Evolutionary conservation across 2,797 vertebrate genomes (phyloP), one percentile per base, ranked within the genome.

Genomic region (Galagoides demidoff): DNA sequence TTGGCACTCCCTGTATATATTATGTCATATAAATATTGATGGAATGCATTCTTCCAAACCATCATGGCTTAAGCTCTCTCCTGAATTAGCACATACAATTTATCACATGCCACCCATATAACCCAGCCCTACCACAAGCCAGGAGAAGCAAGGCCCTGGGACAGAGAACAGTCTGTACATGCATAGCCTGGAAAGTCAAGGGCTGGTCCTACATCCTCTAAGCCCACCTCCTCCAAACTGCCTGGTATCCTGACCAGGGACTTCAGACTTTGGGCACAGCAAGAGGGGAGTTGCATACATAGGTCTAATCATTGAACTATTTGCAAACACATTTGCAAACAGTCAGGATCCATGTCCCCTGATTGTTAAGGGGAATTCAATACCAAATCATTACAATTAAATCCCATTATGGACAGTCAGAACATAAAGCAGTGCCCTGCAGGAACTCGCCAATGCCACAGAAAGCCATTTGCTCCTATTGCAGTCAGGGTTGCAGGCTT

Each of bases 341-440:
- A 79, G 95, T 92, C 96, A 90, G 92, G 57, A 93, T 96, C 90
- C 92, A 82, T 97, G 92, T 29, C 70, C 85, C 45, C 45, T 70
- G 94, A 93, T 77, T 83, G 95, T 94, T 96, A 96, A 96, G 87
- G 87, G 68, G 84, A 96, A 95, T 94, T 93, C 97, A 88, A 97
- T 97, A 97, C 71, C 20, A 55, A 74, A 96, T 97, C 96, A 92
- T 96, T 96, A 94, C 90, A 92, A 90, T 96, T 96, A 95, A 94
- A 92, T 85, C 92, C 88, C 79, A 85, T 96, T 87, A 93, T 22
- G 70, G 96, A 88, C 71, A 17, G 77, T 22, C 23, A 64, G 89
- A 79, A 85, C 78, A 79, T 81, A 86, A 94, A 96, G n/a, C 64
- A 90, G 55, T 27, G 79, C 82, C 52, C 39, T 0, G 66, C 55